Base-by-base conservation (phyloP, 2,113 vertebrate genomes). In the Propithecus coquereli region DNA sequence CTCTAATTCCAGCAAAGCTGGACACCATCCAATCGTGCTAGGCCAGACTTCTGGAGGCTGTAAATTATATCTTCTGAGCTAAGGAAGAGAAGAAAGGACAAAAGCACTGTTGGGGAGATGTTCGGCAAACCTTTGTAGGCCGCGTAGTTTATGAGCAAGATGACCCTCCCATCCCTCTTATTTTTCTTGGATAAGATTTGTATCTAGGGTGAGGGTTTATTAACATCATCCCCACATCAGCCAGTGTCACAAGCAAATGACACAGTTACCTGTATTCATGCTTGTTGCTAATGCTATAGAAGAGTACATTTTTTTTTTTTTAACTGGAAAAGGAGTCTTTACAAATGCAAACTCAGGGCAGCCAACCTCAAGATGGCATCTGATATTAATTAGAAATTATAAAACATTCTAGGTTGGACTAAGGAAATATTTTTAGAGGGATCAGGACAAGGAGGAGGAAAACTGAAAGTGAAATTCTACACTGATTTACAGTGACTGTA, bases 371-470 rank as follows among this genome's bases (percentile, higher is more conserved):
- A 87, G 70, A 93, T 27, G 68, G 90, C 90, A 87, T 81, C 76
- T 87, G 95, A 94, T 91, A 68, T 93, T 27, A 85, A 95, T 91
- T 80, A 96, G 92, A 91, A 82, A 85, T 59, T 47, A 86, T 32
- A 95, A 85, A 96, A 96, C 40, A 32, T 90, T 96, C 86, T 40
- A 25, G 57, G 27, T 37, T 91, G 93, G 94, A 73, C 85, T 91
- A 45, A 84, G 94, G 94, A 94, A 97, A 95, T 63, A 70, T 18
- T 1, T 80, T 88, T 57, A 16, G 87, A 57, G 45, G 77, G 43
- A 83, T 88, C 61, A 71, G 81, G 93, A 63, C 32, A 32, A 80
- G 76, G 76, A 91, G 23, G 93, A 86, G 47, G 76, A n/a, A 34
- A 40, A 66, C 65, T 45, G 83, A 74, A 95, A 91, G 89, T 90